Base-by-base conservation (phyloP, 2,113 vertebrate genomes). In the Camelus bactrianus region DNA sequence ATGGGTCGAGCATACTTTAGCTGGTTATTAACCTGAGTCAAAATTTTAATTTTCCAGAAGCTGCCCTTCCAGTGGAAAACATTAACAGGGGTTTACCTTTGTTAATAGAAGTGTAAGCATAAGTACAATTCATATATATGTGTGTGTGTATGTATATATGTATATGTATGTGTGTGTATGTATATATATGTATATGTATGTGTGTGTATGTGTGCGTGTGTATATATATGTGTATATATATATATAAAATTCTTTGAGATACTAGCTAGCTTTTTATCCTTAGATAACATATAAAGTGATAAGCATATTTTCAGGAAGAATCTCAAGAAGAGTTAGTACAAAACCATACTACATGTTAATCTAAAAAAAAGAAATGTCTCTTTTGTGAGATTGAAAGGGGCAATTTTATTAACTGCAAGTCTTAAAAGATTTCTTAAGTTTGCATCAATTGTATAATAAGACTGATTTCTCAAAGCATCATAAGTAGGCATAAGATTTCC, bases 341-440 rank as follows among this genome's bases (percentile, higher is more conserved):
- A n/a, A 91, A 72, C 16, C 3, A 54, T 30, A 38, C 0, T 54
- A 3, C 70, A 90, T 5, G 93, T 73, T 64, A 52, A 92, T 64
- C 1, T 50, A 76, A 42, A 72, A 92, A 87, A 92, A 87, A 58
- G 13, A 79, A 81, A 22, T 50, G 35, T 42, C 13, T 69, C 13
- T 58, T 96, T 76, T 91, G 10, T 82, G 52, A 84, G 35, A 56
- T 77, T 82, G 85, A 89, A 81, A 42, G 13, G 13, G 28, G 5
- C 5, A 56, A 65, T 35, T 92, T 32, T 50, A 82, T 76, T 89
- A 70, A 35, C 11, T 1, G 15, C 56, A 69, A 85, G 7, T 32
- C 85, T 91, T 89, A 48, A 81, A 91, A 94, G 60, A 64, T 89
- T 91, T 79, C 24, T 82, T 97, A 62, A 79, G 42, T 6, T 73